These are phyloP conservation scores for Papilio helenus DNA, from an alignment of 1,140 invertebrate species.

Conservation along the genomic window DNA sequence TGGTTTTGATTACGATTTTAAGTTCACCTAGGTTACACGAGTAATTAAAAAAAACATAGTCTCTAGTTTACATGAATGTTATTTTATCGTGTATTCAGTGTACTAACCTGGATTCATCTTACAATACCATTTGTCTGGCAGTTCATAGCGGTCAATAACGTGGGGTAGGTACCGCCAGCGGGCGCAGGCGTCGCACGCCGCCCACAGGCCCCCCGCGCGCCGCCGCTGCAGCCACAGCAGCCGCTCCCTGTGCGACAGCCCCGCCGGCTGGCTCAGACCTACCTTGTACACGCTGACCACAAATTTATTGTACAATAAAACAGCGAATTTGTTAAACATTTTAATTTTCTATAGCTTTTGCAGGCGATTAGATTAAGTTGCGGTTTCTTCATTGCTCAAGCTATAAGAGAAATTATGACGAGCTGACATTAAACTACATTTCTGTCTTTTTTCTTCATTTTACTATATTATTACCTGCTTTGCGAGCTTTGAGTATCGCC, in stretches of 20 bases:
- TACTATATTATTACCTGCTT: conserved; percentile 15
- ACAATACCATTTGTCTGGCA: conserved; percentile 86
- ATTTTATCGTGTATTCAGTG: background rate
- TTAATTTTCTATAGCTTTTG: too few species aligned
- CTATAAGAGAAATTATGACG: too few species aligned
- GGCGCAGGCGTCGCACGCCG: conserved; percentile 84
- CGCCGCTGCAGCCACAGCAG: conserved; percentile 78
- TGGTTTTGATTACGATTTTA: too few species aligned
- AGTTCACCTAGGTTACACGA: too few species aligned
- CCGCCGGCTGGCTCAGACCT: conserved; percentile 63
- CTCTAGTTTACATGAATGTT: too few species aligned
- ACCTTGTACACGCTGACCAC: conserved; percentile 52
- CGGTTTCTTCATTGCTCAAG: too few species aligned
- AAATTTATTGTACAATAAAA: background rate
- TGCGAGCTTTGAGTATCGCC: conserved; percentile 3
- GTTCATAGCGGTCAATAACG: conserved; percentile 83
- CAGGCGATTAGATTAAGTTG: too few species aligned
- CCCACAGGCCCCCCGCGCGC: conserved; percentile 84
- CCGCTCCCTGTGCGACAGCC: conserved; percentile 59
- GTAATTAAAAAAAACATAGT: too few species aligned
- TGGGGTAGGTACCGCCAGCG: conserved; percentile 84
- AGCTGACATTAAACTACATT: too few species aligned
- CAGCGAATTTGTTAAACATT: background rate
- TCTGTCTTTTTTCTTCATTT: too few species aligned
- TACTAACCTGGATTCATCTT: conserved; percentile 82